phyloP scores from a whole-genome alignment of 2,113 vertebrate species.

The Rhea americana region DNA sequence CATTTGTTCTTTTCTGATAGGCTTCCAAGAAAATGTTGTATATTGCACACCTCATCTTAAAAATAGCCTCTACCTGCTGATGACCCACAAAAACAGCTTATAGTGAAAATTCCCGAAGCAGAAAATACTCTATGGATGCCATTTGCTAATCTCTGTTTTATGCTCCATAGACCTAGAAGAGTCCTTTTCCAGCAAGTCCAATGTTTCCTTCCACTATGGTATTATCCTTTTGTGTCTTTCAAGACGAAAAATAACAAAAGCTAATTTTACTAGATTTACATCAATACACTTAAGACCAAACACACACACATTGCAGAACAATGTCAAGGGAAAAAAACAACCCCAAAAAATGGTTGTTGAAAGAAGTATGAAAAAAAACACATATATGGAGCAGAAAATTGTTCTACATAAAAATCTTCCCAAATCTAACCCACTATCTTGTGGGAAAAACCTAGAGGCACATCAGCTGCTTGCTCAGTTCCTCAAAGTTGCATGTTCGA shows the following conservation, averaged over 20 bases:
- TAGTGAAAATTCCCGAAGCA: not conserved
- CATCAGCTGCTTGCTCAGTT: not conserved
- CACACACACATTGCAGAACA: not conserved
- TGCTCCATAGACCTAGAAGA: not conserved
- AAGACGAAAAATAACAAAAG: not conserved
- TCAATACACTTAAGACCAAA: not conserved
- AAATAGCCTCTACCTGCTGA: not conserved
- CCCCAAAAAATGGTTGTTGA: not conserved
- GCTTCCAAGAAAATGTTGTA: not conserved
- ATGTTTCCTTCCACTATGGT: accelerated
- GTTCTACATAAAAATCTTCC: not conserved
- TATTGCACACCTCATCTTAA: not conserved
- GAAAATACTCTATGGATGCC: not conserved
- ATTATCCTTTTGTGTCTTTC: not conserved
- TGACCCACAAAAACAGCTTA: not conserved
- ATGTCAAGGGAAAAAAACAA: not conserved
- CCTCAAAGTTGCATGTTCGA: not conserved
- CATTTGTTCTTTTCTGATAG: not conserved
- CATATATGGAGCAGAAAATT: not conserved
- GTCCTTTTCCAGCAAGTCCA: not conserved
- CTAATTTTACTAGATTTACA: not conserved
- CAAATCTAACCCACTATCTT: not conserved
- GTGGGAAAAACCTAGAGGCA: not conserved
- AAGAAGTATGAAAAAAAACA: not conserved
- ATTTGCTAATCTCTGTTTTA: not conserved